Evolutionary conservation across 2,113 vertebrate genomes (phyloP).

Genomic region (Fukomys damarensis): DNA sequence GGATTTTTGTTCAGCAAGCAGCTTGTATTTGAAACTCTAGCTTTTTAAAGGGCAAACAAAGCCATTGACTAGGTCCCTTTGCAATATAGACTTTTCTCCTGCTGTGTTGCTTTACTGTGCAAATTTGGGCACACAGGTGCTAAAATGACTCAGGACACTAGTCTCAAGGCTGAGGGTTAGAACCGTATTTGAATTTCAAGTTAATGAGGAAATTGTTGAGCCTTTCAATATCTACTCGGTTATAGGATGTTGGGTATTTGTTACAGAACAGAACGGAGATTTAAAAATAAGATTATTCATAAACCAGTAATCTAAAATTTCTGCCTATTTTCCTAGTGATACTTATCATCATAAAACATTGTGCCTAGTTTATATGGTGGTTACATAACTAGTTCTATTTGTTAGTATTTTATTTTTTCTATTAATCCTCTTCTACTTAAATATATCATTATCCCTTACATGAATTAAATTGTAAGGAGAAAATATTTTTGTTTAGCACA

Average conservation of each 20-base stretch:
- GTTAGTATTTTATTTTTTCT: neutral
- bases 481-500: slow-evolving; percentile 33
- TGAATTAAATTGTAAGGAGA: slow-evolving; percentile 24
- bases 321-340: neutral
- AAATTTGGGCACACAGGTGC: slow-evolving; percentile 4
- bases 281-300: slow-evolving; percentile 21
- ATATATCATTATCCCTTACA: neutral
- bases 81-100: slow-evolving; percentile 1
- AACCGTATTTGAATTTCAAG: slow-evolving; percentile 11
- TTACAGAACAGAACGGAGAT: neutral
- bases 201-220: neutral
- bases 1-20: slow-evolving; percentile 55
- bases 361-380: neutral
- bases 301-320: slow-evolving; percentile 25
- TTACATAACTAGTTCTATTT: neutral
- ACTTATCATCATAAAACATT: slow-evolving; percentile 24
- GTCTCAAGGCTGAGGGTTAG: slow-evolving; percentile 20
- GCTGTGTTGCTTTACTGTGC: neutral
- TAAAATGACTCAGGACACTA: slow-evolving; percentile 3
- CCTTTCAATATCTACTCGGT: slow-evolving; percentile 6
- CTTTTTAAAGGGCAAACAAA: neutral
- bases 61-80: neutral
- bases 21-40: slow-evolving; percentile 53
- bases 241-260: neutral
- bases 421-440: neutral